Base-by-base conservation (phyloP, 2,113 vertebrate genomes). In the Paracanthobrama guichenoti region DNA sequence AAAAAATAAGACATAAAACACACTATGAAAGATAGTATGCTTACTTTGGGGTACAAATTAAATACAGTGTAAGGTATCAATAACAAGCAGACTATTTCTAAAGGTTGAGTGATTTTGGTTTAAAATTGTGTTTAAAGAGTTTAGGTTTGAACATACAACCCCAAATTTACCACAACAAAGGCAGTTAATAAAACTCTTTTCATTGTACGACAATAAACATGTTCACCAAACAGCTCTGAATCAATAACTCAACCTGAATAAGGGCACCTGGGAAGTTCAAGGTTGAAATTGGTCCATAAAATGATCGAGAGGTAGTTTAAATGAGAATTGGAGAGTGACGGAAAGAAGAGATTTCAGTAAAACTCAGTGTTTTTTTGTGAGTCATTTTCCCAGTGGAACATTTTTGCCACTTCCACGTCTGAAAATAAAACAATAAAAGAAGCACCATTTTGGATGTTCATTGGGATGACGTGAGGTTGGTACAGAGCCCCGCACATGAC, bases 281-380 rank as follows among this genome's bases (percentile, higher is more conserved):
- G 78, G 39, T 53, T 67, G 44, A 31, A 18, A 72, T 66, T 57
- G 78, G 80, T 80, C 80, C 73, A 76, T 35, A 31, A 75, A 81
- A 84, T 86, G 44, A 74, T 81, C 35, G 28, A 88, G 86, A 90
- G 88, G 89, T 89, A 90, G 89, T 87, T 86, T 35, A 55, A 64
- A 81, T 50, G 42, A 67, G 66, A 72, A 14, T 9, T 46, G 28
- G 35, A 78, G 69, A 79, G 46, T 24, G 26, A 82, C 42, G 14
- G 0, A 57, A 53, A 75, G 35, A 73, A 77, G 18, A 24, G 69
- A 77, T 82, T 39, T 67, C 18, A 44, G 22, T 2, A 28, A 83
- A 35, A 39, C 55, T 35, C n/a, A 64, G 11, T 11, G 24, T 3
- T 13, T 2, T 18, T 48, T 20, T 3, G 66, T 0, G 6, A 74